Evolutionary conservation across 2,113 vertebrate species (phyloP).

Genomic region (Pyrgilauda ruficollis): DNA sequence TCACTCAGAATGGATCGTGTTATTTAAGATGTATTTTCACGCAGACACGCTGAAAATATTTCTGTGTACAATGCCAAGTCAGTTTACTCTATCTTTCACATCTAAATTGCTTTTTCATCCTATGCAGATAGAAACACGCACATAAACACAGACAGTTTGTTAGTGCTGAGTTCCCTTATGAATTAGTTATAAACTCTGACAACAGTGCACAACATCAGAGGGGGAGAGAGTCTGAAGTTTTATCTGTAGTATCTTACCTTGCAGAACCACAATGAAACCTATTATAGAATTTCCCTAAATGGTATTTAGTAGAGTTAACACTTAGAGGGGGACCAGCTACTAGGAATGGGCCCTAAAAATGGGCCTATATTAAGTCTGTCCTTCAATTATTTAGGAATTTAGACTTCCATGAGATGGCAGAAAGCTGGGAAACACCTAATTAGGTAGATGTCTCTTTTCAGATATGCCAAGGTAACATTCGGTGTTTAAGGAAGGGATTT

Average conservation of each 20-base stretch:
- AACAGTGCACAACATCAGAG: neutral
- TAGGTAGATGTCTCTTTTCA: neutral
- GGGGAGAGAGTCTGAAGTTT: neutral
- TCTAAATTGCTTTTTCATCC: conserved; percentile 28
- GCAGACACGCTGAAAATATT: conserved; percentile 21
- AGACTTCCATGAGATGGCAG: neutral
- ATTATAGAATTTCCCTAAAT: neutral
- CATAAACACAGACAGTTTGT: neutral
- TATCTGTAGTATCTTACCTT: neutral
- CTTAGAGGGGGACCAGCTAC: neutral
- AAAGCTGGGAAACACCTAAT: neutral
- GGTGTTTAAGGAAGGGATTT: neutral
- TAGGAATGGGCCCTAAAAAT: neutral
- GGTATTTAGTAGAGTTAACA: neutral
- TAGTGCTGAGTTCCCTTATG: neutral
- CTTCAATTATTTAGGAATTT: neutral
- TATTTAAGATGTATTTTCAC: conserved; percentile 14
- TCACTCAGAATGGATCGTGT: conserved; percentile 1
- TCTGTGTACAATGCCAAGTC: neutral
- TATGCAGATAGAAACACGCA: neutral
- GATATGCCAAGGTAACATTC: neutral
- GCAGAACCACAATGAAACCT: neutral
- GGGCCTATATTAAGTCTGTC: neutral
- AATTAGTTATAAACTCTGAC: neutral
- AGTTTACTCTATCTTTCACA: neutral